These are phyloP conservation scores for Dendronephthya gigantea DNA, from an alignment of 64 coral and sea anemone species.

Conservation along the genomic window DNA sequence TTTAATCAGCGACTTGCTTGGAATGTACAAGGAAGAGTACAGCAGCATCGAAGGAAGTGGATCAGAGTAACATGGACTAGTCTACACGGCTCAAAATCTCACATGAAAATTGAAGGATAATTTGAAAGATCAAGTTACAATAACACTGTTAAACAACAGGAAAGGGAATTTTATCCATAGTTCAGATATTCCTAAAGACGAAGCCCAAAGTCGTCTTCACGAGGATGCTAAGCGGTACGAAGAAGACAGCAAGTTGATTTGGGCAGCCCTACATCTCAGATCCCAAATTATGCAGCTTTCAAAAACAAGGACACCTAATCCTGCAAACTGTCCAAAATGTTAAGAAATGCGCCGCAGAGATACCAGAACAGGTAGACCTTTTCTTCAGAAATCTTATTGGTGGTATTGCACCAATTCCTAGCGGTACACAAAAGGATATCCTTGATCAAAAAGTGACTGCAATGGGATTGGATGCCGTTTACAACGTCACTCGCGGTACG, in stretches of 20 bases:
- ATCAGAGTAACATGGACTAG: background rate
- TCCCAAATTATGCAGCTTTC: background rate
- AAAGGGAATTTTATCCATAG: background rate
- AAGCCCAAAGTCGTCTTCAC: background rate
- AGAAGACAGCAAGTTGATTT: background rate
- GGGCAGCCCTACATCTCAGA: background rate
- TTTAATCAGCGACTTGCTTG: background rate
- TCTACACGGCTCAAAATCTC: background rate
- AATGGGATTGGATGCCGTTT: background rate
- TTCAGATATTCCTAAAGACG: conserved; percentile 7
- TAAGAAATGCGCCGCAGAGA: background rate
- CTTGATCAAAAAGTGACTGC: background rate
- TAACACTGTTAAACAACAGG: background rate
- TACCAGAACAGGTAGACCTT: background rate
- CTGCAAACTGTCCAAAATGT: background rate
- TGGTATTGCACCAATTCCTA: background rate
- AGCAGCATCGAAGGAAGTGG: background rate
- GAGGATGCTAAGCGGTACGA: background rate
- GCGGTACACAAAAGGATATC: background rate
- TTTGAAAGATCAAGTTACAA: background rate
- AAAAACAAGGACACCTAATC: background rate
- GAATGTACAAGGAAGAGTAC: background rate
- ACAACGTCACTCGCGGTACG: background rate
- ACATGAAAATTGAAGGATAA: background rate
- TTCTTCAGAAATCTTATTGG: background rate